Conservation (phyloP, 2,113 vertebrate genomes). For the Corythornis madagascariensis region DNA sequence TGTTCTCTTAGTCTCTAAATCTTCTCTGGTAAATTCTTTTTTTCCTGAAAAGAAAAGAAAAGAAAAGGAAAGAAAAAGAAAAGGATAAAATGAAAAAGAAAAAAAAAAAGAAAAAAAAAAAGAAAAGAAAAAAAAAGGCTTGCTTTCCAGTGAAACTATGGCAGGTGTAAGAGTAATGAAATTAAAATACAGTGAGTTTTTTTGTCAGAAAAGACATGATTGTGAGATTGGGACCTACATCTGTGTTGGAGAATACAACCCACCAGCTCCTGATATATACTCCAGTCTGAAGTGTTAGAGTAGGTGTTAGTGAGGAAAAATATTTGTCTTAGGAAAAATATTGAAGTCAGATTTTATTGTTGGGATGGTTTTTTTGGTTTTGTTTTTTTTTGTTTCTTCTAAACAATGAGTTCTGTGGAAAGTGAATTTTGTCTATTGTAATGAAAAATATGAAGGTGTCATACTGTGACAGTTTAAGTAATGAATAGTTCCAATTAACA, state of each 20-base stretch:
- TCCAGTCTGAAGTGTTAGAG: neutral
- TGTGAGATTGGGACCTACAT: neutral
- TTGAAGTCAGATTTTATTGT: fast-evolving
- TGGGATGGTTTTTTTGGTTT: neutral
- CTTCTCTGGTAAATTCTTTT: neutral
- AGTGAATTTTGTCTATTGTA: neutral
- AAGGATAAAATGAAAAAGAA: too few species aligned
- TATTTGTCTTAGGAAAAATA: neutral
- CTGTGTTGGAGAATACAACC: neutral
- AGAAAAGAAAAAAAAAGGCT: neutral
- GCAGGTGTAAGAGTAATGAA: neutral
- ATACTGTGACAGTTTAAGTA: neutral
- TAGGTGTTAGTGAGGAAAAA: neutral
- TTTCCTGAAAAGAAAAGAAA: neutral
- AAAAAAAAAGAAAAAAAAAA: too few species aligned
- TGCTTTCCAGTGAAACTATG: neutral
- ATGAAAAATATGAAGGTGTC: neutral
- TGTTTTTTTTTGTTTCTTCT: neutral
- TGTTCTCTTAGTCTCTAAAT: neutral
- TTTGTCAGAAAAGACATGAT: neutral
- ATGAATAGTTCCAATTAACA: neutral
- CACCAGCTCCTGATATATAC: neutral
- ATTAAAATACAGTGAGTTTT: neutral
- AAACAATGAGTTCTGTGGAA: neutral
- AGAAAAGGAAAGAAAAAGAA: too few species aligned